Evolutionary conservation across 2,113 vertebrate genomes (phyloP).

Genomic region (Syngnathoides biaculeatus): DNA sequence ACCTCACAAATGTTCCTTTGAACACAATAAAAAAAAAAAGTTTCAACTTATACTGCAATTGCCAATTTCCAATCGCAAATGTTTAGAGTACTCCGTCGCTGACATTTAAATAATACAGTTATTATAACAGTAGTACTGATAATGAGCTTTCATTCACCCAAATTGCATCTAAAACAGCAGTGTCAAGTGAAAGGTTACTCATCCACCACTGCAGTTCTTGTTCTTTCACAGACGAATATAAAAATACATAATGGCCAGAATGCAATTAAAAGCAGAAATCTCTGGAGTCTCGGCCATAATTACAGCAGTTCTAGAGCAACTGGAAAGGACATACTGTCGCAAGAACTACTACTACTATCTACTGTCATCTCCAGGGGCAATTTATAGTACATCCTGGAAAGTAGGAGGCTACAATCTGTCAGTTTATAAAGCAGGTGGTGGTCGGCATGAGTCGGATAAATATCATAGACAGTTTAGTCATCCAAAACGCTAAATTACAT

Average conservation of each 20-base stretch:
- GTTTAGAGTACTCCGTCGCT: neutral
- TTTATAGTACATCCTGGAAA: slow-evolving; percentile 35
- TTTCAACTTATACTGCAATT: neutral
- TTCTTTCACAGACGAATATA: slow-evolving; percentile 23
- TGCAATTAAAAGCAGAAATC: slow-evolving; percentile 32
- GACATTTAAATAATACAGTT: slow-evolving; percentile 7
- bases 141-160: slow-evolving; percentile 1
- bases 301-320: slow-evolving; percentile 19
- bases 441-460: neutral
- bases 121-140: neutral
- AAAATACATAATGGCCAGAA: slow-evolving; percentile 7
- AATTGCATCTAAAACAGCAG: slow-evolving; percentile 8
- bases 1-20: neutral
- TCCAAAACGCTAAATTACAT: neutral
- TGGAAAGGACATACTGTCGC: slow-evolving; percentile 3
- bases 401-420: slow-evolving; percentile 40
- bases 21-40: neutral
- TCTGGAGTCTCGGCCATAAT: slow-evolving; percentile 24
- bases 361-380: slow-evolving; percentile 43
- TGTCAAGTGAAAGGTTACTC: neutral
- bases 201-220: slow-evolving; percentile 9
- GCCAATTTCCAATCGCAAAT: neutral
- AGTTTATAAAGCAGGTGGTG: neutral
- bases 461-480: neutral
- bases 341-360: slow-evolving; percentile 20